A percentile compares a stretch with the other conserved stretches of the same genome.
Conservation (phyloP, 2,888 invertebrate species). For the Xestia ashworthii region DNA sequence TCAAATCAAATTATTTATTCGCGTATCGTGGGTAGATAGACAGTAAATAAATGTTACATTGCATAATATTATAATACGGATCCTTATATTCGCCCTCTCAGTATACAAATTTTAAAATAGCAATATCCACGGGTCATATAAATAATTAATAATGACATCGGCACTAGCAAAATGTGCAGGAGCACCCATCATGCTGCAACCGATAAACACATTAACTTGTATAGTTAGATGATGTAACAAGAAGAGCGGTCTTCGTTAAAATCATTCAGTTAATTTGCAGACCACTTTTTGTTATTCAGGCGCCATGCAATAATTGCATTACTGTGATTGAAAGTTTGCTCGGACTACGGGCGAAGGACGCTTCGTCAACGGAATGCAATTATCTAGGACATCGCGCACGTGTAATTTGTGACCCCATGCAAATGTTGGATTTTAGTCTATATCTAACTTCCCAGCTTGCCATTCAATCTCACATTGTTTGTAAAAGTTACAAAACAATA, state of each 20-base stretch:
- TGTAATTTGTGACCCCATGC: conserved; percentile 3
- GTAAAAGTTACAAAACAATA: neutral
- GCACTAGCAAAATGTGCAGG: too few relatives aligned
- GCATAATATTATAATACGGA: too few relatives aligned
- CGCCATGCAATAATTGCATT: conserved; percentile 53
- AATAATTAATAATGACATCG: too few relatives aligned
- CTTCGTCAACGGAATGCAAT: conserved; percentile 57
- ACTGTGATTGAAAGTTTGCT: conserved; percentile 64
- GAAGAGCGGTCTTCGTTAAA: neutral
- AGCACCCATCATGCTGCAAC: too few relatives aligned
- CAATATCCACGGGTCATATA: too few relatives aligned
- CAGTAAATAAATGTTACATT: too few relatives aligned
- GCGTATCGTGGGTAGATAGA: too few relatives aligned
- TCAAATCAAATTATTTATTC: too few relatives aligned
- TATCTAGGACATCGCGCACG: conserved; percentile 27
- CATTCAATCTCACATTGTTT: neutral
- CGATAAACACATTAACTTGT: too few relatives aligned
- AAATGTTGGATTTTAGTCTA: neutral
- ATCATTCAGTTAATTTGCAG: conserved; percentile 14
- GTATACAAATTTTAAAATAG: too few relatives aligned
- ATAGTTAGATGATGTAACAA: neutral
- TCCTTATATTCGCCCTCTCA: too few relatives aligned
- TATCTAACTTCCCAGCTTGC: neutral
- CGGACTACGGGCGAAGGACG: conserved; percentile 25
- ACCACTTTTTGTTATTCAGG: conserved; percentile 16